Base-by-base conservation (phyloP, 2,113 vertebrate species). In the Callionymus lyra region DNA sequence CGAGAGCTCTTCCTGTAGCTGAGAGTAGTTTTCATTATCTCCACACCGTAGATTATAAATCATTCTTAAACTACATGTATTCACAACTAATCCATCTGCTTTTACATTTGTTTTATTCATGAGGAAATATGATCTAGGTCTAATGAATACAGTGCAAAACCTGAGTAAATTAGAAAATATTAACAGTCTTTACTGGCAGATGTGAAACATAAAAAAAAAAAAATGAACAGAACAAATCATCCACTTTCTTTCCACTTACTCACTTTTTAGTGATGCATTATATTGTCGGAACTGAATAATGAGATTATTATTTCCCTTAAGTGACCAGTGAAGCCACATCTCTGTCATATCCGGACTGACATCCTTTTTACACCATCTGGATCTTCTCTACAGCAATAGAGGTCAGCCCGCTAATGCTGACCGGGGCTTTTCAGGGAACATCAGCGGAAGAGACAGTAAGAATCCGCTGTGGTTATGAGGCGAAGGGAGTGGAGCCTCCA, bases 371-470 rank as follows among this genome's bases (percentile, higher is more conserved):
- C 65, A 47, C 53, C 56, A 57, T 60, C 59, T 50, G 41, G 50
- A 65, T 66, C 44, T 51, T 50, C 45, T 57, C 31, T 47, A 43
- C 48, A 56, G 59, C 68, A 67, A 68, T 70, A 53, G 60, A 72
- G 70, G 71, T 77, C 75, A 76, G 49, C 38, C 59, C 56, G 16
- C 61, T 76, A 72, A 74, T 70, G 72, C 63, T 76, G 72, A 70
- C 70, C 68, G 15, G 45, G 34, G 19, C 42, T 51, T 69, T 71
- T 63, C 50, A 76, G 58, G 55, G 55, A 56, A 51, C 27, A 51
- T 16, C 4, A 51, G 50, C 50, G 41, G 41, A 59, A 65, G 52
- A 58, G 38, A 66, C 27, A 37, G 52, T 55, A 16, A 40, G 18
- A 47, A 27, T 27, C 21, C 21, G 21, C 21, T 27, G 21, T 27